Conservation (phyloP, 92 coral and sea anemone genomes). For the Palythoa grandiflora region DNA sequence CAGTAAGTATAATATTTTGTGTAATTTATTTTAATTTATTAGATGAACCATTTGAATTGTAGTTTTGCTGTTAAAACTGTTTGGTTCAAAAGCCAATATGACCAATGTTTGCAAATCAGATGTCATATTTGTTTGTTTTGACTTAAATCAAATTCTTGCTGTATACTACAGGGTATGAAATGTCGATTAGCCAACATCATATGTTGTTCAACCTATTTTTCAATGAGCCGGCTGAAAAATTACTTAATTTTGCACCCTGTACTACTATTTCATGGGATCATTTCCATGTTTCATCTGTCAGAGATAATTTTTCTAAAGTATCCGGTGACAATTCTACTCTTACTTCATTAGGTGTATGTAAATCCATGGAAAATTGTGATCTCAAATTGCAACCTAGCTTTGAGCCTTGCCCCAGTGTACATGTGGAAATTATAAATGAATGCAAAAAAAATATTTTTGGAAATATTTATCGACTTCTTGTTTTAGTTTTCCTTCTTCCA, state of each 20-base stretch:
- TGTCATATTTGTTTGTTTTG: slow-evolving; percentile 2
- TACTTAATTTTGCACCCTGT: neutral
- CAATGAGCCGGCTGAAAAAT: neutral
- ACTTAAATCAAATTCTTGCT: neutral
- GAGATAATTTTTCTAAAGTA: too few species aligned
- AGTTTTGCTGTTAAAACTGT: slow-evolving; percentile 1
- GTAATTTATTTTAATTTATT: too few species aligned
- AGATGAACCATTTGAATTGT: neutral
- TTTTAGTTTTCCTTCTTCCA: too few species aligned
- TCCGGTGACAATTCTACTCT: too few species aligned
- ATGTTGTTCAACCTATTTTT: neutral
- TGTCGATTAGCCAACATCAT: neutral
- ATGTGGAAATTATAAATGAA: too few species aligned
- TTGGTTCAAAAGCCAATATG: slow-evolving; percentile 4
- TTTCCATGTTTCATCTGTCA: too few species aligned
- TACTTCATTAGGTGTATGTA: too few species aligned
- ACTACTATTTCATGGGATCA: neutral
- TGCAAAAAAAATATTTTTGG: too few species aligned
- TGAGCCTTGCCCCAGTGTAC: too few species aligned
- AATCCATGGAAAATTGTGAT: too few species aligned
- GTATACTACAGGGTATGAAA: slow-evolving; percentile 4
- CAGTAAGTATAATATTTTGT: slow-evolving; percentile 36
- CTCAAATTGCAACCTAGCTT: too few species aligned
- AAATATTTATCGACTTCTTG: too few species aligned
- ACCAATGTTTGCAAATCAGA: neutral